These are phyloP conservation scores for Muricea muricata DNA, from an alignment of 92 coral and sea anemone genomes.

Conservation along the genomic window DNA sequence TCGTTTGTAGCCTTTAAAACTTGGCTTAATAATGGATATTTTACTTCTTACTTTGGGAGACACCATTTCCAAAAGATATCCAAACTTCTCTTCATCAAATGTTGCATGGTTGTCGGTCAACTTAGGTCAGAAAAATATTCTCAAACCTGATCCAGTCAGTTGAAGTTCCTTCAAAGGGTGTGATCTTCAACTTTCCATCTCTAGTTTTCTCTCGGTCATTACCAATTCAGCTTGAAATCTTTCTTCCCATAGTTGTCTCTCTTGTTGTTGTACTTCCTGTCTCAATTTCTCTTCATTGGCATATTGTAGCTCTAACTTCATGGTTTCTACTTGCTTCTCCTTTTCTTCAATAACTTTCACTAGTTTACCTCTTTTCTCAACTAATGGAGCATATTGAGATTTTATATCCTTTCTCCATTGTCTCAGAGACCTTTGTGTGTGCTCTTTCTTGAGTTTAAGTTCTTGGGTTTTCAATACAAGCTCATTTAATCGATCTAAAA, in stretches of 20 bases:
- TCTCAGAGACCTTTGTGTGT: no score
- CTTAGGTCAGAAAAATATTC: no score
- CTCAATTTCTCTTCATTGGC: constrained; percentile 55
- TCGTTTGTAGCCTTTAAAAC: no score
- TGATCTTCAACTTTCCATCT: no score
- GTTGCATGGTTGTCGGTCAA: no score
- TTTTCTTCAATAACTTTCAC: constrained; percentile 34
- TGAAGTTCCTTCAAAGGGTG: no score
- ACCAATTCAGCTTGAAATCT: constrained; percentile 44
- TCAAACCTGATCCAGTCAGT: no score
- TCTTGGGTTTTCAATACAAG: constrained; percentile 57
- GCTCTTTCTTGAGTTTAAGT: constrained; percentile 43
- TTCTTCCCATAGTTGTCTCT: constrained; percentile 57
- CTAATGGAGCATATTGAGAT: constrained; percentile 45
- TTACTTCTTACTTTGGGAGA: no score
- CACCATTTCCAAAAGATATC: no score
- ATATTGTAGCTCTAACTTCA: constrained; percentile 32
- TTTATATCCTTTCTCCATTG: constrained; percentile 68
- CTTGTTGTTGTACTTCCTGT: constrained; percentile 49
- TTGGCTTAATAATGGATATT: no score
- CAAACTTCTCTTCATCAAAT: no score
- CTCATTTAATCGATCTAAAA: constrained; percentile 48
- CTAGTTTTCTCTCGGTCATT: no score
- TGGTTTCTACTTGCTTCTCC: constrained; percentile 38
- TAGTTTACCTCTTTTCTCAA: constrained; percentile 38